These are phyloP conservation scores for Mionectes macconnelli DNA, from an alignment of 2,113 vertebrate genomes.

Conservation along the genomic window DNA sequence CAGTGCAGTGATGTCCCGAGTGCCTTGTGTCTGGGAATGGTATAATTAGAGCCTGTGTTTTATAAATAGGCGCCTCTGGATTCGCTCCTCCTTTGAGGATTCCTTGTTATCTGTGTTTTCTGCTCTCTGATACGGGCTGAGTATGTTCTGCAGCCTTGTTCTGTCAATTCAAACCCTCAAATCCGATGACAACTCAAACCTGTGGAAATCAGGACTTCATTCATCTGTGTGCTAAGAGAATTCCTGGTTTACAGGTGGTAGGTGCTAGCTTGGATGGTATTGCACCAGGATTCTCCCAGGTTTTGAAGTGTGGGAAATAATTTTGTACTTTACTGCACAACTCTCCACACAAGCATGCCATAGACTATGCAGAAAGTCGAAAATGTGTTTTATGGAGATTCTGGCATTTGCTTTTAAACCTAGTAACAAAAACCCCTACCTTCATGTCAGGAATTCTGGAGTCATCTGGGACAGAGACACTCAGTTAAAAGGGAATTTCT, in stretches of 20 bases:
- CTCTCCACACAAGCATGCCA: accelerated
- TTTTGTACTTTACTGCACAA: accelerated
- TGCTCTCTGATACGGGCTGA: neutral
- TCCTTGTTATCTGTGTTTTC: accelerated
- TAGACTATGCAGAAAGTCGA: neutral
- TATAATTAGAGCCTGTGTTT: neutral
- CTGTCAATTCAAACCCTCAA: neutral
- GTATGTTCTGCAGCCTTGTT: neutral
- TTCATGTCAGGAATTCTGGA: neutral
- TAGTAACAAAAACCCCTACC: neutral
- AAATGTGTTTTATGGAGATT: neutral
- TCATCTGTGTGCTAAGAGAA: accelerated
- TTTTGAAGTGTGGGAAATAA: neutral
- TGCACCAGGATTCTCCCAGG: accelerated
- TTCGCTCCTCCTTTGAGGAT: neutral
- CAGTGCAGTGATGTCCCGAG: neutral
- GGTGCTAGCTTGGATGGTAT: neutral
- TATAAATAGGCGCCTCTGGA: neutral
- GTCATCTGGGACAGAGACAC: neutral
- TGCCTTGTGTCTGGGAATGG: neutral
- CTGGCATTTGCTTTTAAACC: neutral
- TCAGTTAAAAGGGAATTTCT: neutral
- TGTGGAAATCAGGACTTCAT: accelerated
- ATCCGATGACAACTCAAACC: accelerated
- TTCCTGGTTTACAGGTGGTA: accelerated